Base-by-base conservation (phyloP, 2,888 invertebrate species). In the Balanococcus diminutus region DNA sequence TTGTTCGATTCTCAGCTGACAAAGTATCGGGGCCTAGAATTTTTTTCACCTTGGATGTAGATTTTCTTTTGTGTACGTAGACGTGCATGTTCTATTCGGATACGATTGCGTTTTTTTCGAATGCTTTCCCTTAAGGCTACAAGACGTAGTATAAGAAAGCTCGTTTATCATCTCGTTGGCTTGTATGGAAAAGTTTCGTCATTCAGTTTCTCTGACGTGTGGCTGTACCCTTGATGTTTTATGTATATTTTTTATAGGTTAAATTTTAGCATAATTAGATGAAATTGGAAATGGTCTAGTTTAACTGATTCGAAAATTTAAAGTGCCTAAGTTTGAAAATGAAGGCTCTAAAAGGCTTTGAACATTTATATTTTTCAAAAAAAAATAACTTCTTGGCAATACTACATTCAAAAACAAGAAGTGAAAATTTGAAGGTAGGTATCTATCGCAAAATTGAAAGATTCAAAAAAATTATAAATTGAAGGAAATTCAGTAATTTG, bases 151-250 rank as follows among this genome's bases (percentile, higher is more conserved):
- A 56, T 22, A 56, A 22, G 56, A 67, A 67, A 28, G 81, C 81
- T 82, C 82, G 42, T 82, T 82, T 82, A 82, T 82, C 82, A 82
- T 82, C 56, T 25, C 22, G 25, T 51, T 22, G 51, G 9, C 11
- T 31, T n/a, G 82, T 56, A 56, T 22, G 19, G 36, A 22, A 28
- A 81, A 81, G 28, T 81, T 81, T 42, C 81, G 19, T 81, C 81
- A 81, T 81, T 28, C 16, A 1, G 28, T 67, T 0, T 46, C 0
- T 8, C 61, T 61, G 25, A 1, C 28, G 16, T 67, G 11, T 67
- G 28, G 67, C 67, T 28, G 14, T 56, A 56, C 56, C 56, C 56
- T 56, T 56, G 19, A 14, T 56, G 22, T 56, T 22, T 22, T 8
- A 22, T 56, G 0, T 0, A 22, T 16, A n/a, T 1, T 67, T 67